Percentiles rank a stretch among this genome's conserved stretches.
These are phyloP conservation scores for Gonioctena quinquepunctata DNA, from an alignment of 1,140 invertebrate genomes.

Conservation along the genomic window DNA sequence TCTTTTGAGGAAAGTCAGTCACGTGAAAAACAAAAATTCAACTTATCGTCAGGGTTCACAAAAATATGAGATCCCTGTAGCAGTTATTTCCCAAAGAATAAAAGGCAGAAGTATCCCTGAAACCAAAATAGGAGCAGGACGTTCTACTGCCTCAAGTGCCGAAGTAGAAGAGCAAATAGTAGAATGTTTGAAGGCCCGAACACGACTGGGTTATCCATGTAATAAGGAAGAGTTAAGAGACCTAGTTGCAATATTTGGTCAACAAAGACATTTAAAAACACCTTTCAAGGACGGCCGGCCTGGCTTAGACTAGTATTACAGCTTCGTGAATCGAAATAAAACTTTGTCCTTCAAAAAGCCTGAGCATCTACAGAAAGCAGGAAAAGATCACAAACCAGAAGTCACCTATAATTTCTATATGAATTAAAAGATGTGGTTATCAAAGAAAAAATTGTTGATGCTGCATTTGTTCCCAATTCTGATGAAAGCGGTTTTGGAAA, in stretches of 20 bases:
- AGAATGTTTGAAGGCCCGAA: conserved; percentile 23
- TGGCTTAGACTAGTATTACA: background rate
- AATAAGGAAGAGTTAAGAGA: conserved; percentile 22
- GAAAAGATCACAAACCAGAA: conserved; percentile 24
- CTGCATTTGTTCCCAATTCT: conserved; percentile 27
- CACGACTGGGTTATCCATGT: conserved; percentile 21
- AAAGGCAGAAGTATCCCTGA: too few relatives aligned
- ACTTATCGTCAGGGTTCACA: background rate
- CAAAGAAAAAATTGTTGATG: background rate
- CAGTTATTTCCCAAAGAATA: background rate
- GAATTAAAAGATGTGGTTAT: conserved; percentile 15
- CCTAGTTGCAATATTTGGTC: conserved; percentile 7
- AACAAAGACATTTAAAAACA: conserved; percentile 7
- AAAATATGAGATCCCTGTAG: background rate
- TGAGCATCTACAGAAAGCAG: conserved; percentile 29
- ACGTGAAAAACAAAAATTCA: background rate
- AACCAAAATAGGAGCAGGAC: background rate
- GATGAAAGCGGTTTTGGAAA: conserved; percentile 27
- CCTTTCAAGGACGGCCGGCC: background rate
- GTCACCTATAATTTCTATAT: conserved; percentile 31
- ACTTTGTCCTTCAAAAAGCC: conserved; percentile 20
- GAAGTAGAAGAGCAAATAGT: conserved; percentile 23
- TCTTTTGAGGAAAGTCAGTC: too few relatives aligned
- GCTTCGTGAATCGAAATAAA: conserved; percentile 1
- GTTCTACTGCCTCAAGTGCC: background rate